Percentiles rank a stretch among this genome's conserved stretches.
Conservation (phyloP, 2,888 invertebrate genomes). For the Acrobasis suavella region DNA sequence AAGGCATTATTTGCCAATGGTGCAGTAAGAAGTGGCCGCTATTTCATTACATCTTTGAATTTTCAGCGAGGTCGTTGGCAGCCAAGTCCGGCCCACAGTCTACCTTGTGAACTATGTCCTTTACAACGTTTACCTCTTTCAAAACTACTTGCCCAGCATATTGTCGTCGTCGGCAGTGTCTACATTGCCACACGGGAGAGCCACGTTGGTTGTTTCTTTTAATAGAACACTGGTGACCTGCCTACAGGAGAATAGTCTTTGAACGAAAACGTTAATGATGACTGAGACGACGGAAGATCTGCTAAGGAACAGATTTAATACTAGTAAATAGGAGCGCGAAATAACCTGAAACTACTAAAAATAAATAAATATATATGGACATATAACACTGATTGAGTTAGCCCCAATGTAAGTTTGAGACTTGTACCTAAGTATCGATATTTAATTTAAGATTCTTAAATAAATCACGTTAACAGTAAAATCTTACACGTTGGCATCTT, state of each 20-base stretch:
- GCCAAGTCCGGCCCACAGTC: background rate
- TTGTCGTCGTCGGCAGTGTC: background rate
- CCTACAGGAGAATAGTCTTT: slow-evolving; percentile 6
- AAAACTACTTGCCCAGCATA: slow-evolving; percentile 3
- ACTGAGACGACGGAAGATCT: slow-evolving; percentile 13
- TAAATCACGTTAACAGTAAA: too few species aligned
- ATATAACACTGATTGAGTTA: too few species aligned
- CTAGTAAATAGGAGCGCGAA: too few species aligned
- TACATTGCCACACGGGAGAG: slow-evolving; percentile 4
- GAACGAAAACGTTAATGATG: slow-evolving; percentile 1
- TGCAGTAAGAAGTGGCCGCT: slow-evolving; percentile 10
- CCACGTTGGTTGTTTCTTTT: slow-evolving; percentile 14
- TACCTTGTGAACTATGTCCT: background rate
- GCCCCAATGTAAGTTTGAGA: too few species aligned
- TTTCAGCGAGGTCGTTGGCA: slow-evolving; percentile 9
- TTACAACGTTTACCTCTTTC: slow-evolving; percentile 11
- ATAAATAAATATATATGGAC: too few species aligned
- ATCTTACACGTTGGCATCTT: too few species aligned
- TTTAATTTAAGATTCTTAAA: too few species aligned
- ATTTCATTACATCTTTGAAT: slow-evolving; percentile 15
- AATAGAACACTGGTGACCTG: slow-evolving; percentile 11
- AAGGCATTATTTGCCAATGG: slow-evolving; percentile 11
- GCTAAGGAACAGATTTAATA: background rate
- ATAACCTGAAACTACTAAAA: too few species aligned
- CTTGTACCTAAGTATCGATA: too few species aligned